phyloP scores from a whole-genome alignment of 2,888 invertebrate genomes.

The Synanthedon andrenaeformis region DNA sequence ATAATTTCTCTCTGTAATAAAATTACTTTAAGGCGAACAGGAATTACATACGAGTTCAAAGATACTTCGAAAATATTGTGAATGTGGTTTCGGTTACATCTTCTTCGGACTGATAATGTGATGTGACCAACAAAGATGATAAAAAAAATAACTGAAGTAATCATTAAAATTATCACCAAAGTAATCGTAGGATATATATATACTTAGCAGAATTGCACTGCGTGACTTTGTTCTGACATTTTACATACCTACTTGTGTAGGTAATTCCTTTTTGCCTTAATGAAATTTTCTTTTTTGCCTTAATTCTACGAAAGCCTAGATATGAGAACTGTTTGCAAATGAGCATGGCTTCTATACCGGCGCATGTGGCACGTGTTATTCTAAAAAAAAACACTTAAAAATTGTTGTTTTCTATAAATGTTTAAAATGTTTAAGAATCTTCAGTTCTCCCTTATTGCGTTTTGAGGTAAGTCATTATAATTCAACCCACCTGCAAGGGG shows the following conservation, averaged over 20 bases:
- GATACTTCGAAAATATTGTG: no score
- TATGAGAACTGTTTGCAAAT: constrained; percentile 34
- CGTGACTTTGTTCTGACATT: no score
- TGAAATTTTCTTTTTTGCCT: constrained; percentile 7
- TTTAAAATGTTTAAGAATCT: background rate
- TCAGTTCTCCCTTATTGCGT: constrained; percentile 9
- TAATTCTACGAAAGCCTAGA: background rate
- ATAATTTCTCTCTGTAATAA: constrained; percentile 43
- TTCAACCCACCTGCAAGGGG: background rate
- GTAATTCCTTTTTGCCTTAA: background rate
- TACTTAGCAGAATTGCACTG: no score
- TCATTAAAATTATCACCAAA: no score
- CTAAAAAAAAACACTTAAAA: background rate
- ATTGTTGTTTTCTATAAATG: background rate
- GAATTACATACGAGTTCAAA: no score
- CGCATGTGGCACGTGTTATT: constrained; percentile 45
- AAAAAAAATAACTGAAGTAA: no score
- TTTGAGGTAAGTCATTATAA: constrained; percentile 5
- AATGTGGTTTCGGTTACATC: no score
- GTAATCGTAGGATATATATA: no score
- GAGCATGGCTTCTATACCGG: constrained; percentile 54
- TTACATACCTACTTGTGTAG: no score
- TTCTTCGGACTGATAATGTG: no score
- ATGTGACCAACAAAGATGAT: no score
- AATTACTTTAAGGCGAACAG: no score